phyloP scores from a whole-genome alignment of 2,113 vertebrate genomes.

The Sylvietta virens region DNA sequence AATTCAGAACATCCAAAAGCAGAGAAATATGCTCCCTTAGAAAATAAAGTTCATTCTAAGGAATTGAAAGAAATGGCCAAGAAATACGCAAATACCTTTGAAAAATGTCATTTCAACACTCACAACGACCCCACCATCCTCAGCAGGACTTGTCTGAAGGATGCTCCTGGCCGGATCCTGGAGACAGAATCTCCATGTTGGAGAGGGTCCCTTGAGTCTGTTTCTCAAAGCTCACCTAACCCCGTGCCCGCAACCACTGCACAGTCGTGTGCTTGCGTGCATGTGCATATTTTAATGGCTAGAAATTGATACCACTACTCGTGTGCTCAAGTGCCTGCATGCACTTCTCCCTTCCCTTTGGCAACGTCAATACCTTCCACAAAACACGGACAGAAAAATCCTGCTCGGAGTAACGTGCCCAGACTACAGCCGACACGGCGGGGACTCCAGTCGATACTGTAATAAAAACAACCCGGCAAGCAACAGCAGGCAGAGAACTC shows the following conservation, averaged over 20 bases:
- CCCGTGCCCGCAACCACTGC: not conserved
- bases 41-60: not conserved
- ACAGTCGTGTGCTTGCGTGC: fast-evolving
- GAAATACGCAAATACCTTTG: not conserved
- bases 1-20: not conserved
- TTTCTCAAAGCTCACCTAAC: not conserved
- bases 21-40: not conserved
- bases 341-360: not conserved
- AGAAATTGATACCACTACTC: not conserved
- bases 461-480: not conserved
- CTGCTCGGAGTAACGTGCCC: not conserved
- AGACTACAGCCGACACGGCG: not conserved
- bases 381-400: not conserved
- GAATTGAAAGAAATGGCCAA: not conserved
- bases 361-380: slow-evolving; percentile 19
- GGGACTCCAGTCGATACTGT: not conserved
- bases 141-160: not conserved
- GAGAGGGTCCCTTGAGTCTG: not conserved
- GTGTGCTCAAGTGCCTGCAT: not conserved
- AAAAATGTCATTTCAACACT: not conserved
- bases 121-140: not conserved
- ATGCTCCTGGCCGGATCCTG: not conserved
- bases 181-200: not conserved
- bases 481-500: not conserved
- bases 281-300: not conserved